phyloP scores from a whole-genome alignment of 2,797 vertebrate species.

The Mus minutoides region DNA sequence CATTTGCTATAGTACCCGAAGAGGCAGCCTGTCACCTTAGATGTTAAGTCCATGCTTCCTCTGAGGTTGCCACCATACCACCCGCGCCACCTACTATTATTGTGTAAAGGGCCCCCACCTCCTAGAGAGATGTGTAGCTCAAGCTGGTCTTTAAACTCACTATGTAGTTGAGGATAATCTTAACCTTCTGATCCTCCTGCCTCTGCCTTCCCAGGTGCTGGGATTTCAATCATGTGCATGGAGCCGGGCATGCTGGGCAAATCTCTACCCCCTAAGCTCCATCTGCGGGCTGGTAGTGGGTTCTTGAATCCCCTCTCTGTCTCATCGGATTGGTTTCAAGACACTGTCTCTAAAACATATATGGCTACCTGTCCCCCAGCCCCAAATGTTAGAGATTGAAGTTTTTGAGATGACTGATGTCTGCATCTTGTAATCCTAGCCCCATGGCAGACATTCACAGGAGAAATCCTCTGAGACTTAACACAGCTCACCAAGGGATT shows the following conservation, averaged over 20 bases:
- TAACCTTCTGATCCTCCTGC: background rate
- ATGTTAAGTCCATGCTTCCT: background rate
- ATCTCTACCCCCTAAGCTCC: background rate
- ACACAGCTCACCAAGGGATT: background rate
- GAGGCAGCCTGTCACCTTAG: background rate
- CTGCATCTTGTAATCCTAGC: background rate
- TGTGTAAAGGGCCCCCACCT: background rate
- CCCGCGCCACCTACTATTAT: background rate
- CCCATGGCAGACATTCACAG: background rate
- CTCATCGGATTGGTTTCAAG: constrained; percentile 6
- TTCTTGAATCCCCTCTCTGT: background rate
- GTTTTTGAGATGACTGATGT: background rate
- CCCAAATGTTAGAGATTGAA: background rate
- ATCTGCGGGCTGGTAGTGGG: background rate
- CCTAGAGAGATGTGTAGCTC: background rate
- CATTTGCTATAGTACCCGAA: background rate
- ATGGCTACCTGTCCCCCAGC: background rate
- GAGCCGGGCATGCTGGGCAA: background rate
- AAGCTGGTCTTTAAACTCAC: background rate
- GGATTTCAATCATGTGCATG: background rate
- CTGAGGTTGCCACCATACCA: background rate
- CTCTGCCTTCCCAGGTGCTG: background rate
- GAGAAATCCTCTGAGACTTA: background rate
- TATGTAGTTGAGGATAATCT: background rate
- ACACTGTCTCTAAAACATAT: background rate